Evolutionary conservation across 2,888 invertebrate genomes (phyloP).

Genomic region (Drosophila mimetica): DNA sequence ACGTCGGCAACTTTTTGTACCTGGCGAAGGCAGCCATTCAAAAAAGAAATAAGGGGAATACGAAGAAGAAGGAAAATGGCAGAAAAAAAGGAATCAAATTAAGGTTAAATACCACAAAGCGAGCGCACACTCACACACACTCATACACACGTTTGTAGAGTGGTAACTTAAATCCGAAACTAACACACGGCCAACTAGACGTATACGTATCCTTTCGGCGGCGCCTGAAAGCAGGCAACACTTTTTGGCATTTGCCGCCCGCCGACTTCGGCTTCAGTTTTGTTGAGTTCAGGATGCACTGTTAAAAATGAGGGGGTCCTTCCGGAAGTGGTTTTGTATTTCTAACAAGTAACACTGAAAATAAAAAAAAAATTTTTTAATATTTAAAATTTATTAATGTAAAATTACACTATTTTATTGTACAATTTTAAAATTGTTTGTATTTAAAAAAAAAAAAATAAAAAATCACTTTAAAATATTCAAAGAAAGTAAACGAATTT

Average conservation of each 20-base stretch:
- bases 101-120: conserved; percentile 80
- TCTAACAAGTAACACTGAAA: not conserved
- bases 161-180: conserved; percentile 27
- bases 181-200: conserved; percentile 26
- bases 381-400: not conserved
- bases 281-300: conserved; percentile 16
- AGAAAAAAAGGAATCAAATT: conserved; percentile 71
- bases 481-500: not conserved
- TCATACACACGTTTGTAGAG: conserved; percentile 10
- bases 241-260: conserved; percentile 73
- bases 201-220: conserved; percentile 46
- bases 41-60: conserved; percentile 33
- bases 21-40: conserved; percentile 38
- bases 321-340: not conserved
- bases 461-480: not conserved
- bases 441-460: too few species aligned
- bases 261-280: conserved; percentile 33
- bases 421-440: too few species aligned
- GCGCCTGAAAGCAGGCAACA: conserved; percentile 73
- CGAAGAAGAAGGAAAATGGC: conserved; percentile 41
- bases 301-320: too few species aligned
- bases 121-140: conserved; percentile 49
- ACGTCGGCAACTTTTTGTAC: conserved; percentile 42
- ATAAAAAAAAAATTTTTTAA: too few species aligned
- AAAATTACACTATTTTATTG: too few species aligned